A percentile compares a stretch with the other conserved stretches of the same genome.
These are phyloP conservation scores for Athalia rosae DNA, from an alignment of 2,888 invertebrate genomes.

Conservation along the genomic window DNA sequence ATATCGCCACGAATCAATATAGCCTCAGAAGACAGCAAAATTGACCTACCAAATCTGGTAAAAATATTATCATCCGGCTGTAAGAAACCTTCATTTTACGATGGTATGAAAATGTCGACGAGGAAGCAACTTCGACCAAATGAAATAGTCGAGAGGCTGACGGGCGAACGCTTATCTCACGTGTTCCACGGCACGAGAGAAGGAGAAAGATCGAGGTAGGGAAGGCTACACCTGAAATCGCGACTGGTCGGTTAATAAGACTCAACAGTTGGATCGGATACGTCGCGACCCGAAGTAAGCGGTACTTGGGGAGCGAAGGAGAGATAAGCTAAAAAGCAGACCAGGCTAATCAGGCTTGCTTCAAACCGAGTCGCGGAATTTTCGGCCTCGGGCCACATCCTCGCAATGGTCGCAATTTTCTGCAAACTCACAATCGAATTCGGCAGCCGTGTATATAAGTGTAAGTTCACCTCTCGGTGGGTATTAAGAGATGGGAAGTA, in stretches of 20 bases:
- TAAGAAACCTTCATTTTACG: no score
- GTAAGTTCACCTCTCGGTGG: not conserved
- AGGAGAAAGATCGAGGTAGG: not conserved
- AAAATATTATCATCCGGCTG: no score
- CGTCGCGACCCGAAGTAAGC: slow-evolving; percentile 12
- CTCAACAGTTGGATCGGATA: slow-evolving; percentile 36
- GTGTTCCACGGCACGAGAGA: not conserved
- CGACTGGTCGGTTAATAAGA: slow-evolving; percentile 29
- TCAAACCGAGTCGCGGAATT: slow-evolving; percentile 3
- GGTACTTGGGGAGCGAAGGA: slow-evolving; percentile 28
- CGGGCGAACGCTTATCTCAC: not conserved
- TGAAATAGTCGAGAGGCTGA: no score
- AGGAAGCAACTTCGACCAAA: no score
- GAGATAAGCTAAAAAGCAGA: slow-evolving; percentile 28
- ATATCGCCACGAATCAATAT: no score
- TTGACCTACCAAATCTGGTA: no score
- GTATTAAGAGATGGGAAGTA: not conserved
- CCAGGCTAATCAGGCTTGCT: slow-evolving; percentile 31
- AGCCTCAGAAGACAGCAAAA: no score
- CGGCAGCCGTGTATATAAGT: not conserved
- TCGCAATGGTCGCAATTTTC: not conserved
- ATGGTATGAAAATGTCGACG: no score
- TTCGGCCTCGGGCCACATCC: slow-evolving; percentile 6
- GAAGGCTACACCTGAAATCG: not conserved
- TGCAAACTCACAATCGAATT: slow-evolving; percentile 6